Conservation (phyloP, 2,113 vertebrate species). For the Melanerpes formicivorus region DNA sequence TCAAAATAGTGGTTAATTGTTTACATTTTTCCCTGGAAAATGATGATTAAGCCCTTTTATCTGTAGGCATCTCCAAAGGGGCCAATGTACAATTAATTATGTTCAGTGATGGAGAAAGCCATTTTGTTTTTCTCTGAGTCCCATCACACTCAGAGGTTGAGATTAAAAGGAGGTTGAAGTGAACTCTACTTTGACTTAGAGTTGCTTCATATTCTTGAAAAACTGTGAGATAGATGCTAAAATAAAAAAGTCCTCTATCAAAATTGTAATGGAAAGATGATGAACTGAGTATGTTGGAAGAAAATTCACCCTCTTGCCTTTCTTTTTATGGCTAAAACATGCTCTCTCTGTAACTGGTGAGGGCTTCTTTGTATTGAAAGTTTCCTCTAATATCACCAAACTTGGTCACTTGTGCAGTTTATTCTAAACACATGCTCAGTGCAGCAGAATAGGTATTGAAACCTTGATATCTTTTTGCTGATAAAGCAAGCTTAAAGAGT, state of each 20-base stretch:
- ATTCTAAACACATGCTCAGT: background rate
- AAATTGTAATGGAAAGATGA: background rate
- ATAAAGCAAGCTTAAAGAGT: background rate
- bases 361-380: background rate
- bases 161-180: slow-evolving; percentile 34
- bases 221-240: background rate
- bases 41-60: slow-evolving; percentile 43
- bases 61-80: background rate
- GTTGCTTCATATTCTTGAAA: background rate
- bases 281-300: background rate
- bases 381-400: background rate
- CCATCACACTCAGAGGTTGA: background rate
- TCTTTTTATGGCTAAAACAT: background rate
- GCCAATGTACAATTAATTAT: slow-evolving; percentile 44
- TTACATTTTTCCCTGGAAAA: slow-evolving; percentile 41
- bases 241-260: background rate
- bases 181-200: slow-evolving; percentile 6
- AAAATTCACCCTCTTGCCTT: background rate
- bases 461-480: background rate
- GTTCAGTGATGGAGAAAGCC: slow-evolving; percentile 47
- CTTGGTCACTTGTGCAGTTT: background rate
- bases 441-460: background rate
- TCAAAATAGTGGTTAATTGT: slow-evolving; percentile 10
- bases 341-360: background rate
- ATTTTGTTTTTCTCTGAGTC: slow-evolving; percentile 54